Percentiles rank a stretch among this genome's conserved stretches.
Conservation (phyloP, 2,888 invertebrate species). For the Cephus sareptanus region DNA sequence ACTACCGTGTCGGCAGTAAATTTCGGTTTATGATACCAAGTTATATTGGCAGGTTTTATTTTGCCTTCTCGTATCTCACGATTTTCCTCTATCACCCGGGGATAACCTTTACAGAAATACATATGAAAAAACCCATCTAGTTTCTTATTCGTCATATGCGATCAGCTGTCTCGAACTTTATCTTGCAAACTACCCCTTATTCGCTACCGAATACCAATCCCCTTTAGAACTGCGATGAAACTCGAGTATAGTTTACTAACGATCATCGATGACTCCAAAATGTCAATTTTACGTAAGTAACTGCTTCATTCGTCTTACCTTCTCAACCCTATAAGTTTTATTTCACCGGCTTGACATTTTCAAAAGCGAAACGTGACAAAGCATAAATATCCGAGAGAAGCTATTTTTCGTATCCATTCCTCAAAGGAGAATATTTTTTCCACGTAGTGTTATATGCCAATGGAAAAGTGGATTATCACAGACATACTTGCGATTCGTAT, state of each 20-base stretch:
- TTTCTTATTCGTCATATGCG: not conserved
- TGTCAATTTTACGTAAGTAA: not conserved
- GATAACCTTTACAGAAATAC: not conserved
- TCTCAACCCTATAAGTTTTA: not conserved
- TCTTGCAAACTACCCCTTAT: not conserved
- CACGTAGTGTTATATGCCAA: not conserved
- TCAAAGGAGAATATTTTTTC: not conserved
- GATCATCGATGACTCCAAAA: not conserved
- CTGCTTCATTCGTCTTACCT: not conserved
- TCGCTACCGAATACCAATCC: not conserved
- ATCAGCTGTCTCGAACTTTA: not conserved
- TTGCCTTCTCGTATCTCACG: not conserved
- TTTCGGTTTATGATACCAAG: not conserved
- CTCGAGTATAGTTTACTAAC: not conserved
- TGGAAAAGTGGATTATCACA: not conserved
- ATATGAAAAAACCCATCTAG: not conserved
- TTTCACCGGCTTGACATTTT: not conserved
- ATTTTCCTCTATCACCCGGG: not conserved
- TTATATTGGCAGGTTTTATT: not conserved
- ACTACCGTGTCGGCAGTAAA: not conserved
- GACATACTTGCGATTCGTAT: not conserved
- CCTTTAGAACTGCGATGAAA: not conserved
- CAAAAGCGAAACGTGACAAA: not conserved
- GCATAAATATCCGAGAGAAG: not conserved
- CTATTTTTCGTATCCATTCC: not conserved